Percentiles rank a stretch among this genome's conserved stretches.
Conservation (phyloP, 2,797 vertebrate species). For the Diplodus sargus region DNA sequence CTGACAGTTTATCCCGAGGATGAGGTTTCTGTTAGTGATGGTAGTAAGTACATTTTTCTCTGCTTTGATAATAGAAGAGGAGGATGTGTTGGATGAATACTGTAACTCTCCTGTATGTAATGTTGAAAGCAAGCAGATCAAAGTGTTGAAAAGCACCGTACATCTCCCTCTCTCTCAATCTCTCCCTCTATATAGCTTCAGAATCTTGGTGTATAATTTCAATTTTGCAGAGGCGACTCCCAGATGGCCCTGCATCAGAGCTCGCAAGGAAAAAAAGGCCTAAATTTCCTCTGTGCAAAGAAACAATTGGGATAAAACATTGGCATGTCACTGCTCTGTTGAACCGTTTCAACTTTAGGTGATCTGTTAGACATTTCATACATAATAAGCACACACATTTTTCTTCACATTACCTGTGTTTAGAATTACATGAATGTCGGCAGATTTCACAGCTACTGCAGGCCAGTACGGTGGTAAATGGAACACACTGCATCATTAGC, state of each 20-base stretch:
- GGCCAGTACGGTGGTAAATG: not conserved
- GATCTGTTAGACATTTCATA: not conserved
- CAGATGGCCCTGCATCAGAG: not conserved
- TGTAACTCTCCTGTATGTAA: not conserved
- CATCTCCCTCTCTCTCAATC: not conserved
- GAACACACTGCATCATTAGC: slow-evolving; percentile 9
- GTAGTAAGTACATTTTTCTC: slow-evolving; percentile 21
- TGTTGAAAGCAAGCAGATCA: not conserved
- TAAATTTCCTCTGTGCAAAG: too few species aligned
- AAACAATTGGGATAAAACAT: too few species aligned
- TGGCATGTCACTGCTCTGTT: not conserved
- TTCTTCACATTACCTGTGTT: not conserved
- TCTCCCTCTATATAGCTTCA: not conserved
- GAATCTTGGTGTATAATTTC: not conserved
- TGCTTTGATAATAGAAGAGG: slow-evolving; percentile 1
- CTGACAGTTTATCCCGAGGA: slow-evolving; percentile 21
- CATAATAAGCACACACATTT: not conserved
- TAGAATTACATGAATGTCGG: slow-evolving; percentile 19
- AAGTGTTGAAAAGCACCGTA: not conserved
- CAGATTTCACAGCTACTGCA: slow-evolving; percentile 19
- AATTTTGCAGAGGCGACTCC: not conserved
- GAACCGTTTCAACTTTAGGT: not conserved
- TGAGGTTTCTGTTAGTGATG: slow-evolving; percentile 5
- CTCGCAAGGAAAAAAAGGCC: not conserved
- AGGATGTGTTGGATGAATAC: not conserved